Conservation (phyloP, 2,113 vertebrate species). For the Herpailurus yagouaroundi region DNA sequence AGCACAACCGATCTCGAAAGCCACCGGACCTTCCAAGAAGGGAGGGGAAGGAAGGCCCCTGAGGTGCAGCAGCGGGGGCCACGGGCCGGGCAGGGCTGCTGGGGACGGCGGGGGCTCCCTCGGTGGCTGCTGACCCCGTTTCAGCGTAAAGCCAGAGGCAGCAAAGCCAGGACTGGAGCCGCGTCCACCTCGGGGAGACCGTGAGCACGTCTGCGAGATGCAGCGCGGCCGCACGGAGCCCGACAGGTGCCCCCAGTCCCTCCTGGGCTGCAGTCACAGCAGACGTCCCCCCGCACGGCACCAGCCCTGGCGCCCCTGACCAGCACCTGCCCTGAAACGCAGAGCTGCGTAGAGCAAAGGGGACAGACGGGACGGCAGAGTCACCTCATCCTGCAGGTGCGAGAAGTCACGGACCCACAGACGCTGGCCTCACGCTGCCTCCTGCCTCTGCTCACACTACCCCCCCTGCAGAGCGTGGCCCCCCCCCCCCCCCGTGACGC, state of each 20-base stretch:
- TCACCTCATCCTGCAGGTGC: not conserved
- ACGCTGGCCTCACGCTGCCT: too few relatives aligned
- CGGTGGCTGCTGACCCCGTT: not conserved
- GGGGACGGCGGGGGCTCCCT: not conserved
- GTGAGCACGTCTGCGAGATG: accelerated
- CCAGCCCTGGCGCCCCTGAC: not conserved
- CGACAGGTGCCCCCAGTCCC: accelerated
- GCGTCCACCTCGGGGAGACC: accelerated
- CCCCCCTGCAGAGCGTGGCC: not conserved
- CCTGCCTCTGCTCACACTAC: not conserved
- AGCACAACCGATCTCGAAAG: not conserved
- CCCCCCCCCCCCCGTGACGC: accelerated
- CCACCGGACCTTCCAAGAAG: not conserved
- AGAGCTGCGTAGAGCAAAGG: accelerated
- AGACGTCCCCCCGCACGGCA: accelerated
- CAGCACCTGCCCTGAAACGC: not conserved
- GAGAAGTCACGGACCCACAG: not conserved
- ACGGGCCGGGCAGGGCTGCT: not conserved
- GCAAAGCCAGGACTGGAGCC: not conserved
- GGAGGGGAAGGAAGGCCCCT: not conserved
- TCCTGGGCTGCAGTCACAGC: not conserved
- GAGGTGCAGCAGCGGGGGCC: not conserved
- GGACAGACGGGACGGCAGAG: too few relatives aligned
- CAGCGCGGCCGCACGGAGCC: accelerated
- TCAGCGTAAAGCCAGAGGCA: not conserved